phyloP scores from a whole-genome alignment of 2,797 vertebrate genomes.

The Acanthurus lineatus region DNA sequence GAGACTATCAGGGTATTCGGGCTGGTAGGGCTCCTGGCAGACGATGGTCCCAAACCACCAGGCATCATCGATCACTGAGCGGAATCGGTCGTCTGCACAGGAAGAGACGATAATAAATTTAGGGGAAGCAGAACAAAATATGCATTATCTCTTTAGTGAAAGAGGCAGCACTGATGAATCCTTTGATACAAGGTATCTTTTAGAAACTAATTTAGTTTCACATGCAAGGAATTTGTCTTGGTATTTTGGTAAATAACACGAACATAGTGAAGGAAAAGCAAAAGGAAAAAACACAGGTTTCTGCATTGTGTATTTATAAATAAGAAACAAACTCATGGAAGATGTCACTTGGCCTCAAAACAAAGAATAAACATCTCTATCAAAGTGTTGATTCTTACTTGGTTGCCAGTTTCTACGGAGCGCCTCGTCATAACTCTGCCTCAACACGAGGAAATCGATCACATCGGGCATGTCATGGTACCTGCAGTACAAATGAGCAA shows the following conservation, averaged over 20 bases:
- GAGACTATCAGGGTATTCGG: constrained; percentile 95
- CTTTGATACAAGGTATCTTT: too few relatives aligned
- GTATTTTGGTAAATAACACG: too few relatives aligned
- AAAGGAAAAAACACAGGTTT: too few relatives aligned
- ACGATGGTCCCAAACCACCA: constrained; percentile 99
- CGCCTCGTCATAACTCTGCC: constrained; percentile 95
- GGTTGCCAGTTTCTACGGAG: constrained; percentile 93
- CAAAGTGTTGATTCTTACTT: constrained; percentile 83
- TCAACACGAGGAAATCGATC: constrained; percentile 96
- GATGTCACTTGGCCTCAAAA: neutral
- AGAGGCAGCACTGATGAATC: neutral
- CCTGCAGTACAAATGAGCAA: constrained; percentile 74
- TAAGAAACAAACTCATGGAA: neutral
- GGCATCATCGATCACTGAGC: constrained; percentile 97
- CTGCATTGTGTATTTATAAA: neutral
- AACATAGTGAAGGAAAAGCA: too few relatives aligned
- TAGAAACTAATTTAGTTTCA: too few relatives aligned
- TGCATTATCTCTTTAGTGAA: too few relatives aligned
- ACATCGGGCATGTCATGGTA: constrained; percentile 99
- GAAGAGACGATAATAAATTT: constrained; percentile 8
- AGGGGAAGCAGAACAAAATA: neutral
- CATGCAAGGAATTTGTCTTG: too few relatives aligned
- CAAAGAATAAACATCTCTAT: neutral
- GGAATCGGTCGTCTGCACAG: constrained; percentile 90
- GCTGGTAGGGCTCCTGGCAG: constrained; percentile 95